A percentile compares a stretch with the other conserved stretches of the same genome.
These are phyloP conservation scores for Drosophila leontia DNA, from an alignment of 1,140 invertebrate genomes.

Conservation along the genomic window DNA sequence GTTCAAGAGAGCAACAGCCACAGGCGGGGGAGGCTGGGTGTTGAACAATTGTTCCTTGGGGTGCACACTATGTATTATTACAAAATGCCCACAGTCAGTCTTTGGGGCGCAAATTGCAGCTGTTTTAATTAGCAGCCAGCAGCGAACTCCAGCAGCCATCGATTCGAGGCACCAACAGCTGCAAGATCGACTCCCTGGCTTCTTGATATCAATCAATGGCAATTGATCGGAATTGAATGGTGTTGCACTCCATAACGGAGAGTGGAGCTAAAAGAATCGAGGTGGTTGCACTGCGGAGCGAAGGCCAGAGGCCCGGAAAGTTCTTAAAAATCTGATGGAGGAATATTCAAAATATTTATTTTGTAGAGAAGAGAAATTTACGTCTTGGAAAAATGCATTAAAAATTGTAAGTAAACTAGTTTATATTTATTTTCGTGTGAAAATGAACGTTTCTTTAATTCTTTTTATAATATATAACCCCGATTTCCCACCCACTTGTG, in stretches of 20 bases:
- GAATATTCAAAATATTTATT: background rate
- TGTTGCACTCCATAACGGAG: conserved; percentile 44
- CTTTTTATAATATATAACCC: background rate
- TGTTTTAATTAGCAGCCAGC: conserved; percentile 66
- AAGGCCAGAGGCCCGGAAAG: background rate
- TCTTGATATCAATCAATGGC: conserved; percentile 69
- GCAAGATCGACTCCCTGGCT: conserved; percentile 29
- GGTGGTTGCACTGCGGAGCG: conserved; percentile 10
- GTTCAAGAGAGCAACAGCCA: background rate
- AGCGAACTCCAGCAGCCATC: conserved; percentile 9
- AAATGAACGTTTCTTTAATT: background rate
- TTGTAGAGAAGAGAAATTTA: background rate
- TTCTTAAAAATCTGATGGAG: conserved; percentile 5
- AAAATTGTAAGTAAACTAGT: background rate
- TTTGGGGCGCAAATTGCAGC: conserved; percentile 60
- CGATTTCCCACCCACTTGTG: background rate
- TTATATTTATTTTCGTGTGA: background rate
- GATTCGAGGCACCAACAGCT: conserved; percentile 36
- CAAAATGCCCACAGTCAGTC: conserved; percentile 43
- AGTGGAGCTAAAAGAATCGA: conserved; percentile 44
- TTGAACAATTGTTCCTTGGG: conserved; percentile 15
- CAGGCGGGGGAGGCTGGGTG: conserved; percentile 4
- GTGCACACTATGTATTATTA: conserved; percentile 39
- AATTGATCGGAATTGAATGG: conserved; percentile 76
- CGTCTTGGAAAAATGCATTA: background rate